These are phyloP conservation scores for Illadopsis cleaveri DNA, from an alignment of 2,113 vertebrate genomes.

Conservation along the genomic window DNA sequence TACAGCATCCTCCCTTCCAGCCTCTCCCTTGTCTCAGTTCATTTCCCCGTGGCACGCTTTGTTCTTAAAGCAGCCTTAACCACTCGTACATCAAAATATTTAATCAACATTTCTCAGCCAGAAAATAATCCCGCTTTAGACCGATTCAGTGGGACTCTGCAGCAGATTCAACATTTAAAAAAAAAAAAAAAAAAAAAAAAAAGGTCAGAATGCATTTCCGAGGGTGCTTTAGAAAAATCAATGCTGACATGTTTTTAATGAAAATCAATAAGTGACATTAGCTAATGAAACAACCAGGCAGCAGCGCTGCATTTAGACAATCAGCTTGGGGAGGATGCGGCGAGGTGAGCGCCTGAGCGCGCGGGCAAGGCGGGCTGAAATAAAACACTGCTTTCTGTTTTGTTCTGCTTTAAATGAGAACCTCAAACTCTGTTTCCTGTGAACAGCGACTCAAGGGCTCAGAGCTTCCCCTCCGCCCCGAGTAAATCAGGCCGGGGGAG, in stretches of 20 bases:
- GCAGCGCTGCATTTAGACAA: background rate
- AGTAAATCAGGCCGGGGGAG: no score
- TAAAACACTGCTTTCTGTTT: background rate
- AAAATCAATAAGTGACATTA: conserved; percentile 56
- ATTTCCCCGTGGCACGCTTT: conserved; percentile 53
- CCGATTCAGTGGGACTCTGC: background rate
- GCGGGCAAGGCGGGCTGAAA: background rate
- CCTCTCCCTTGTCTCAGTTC: conserved; percentile 37
- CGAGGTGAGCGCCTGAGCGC: background rate
- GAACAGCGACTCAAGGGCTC: background rate
- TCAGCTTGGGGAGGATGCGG: background rate
- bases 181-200: background rate
- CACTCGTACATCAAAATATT: conserved; percentile 66
- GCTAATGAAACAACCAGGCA: conserved; percentile 26
- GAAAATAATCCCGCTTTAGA: conserved; percentile 42
- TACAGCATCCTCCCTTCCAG: conserved; percentile 50
- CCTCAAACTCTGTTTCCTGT: background rate
- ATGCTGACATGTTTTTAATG: conserved; percentile 55
- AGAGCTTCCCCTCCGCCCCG: background rate
- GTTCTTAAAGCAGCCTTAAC: conserved; percentile 50
- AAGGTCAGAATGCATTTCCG: conserved; percentile 44
- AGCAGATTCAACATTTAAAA: background rate
- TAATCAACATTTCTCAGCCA: conserved; percentile 58
- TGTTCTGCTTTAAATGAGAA: background rate
- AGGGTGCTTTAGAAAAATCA: conserved; percentile 50